Percentiles rank a stretch among this genome's conserved stretches.
Conservation (phyloP, 1,140 invertebrate species). For the Tenebrio molitor region DNA sequence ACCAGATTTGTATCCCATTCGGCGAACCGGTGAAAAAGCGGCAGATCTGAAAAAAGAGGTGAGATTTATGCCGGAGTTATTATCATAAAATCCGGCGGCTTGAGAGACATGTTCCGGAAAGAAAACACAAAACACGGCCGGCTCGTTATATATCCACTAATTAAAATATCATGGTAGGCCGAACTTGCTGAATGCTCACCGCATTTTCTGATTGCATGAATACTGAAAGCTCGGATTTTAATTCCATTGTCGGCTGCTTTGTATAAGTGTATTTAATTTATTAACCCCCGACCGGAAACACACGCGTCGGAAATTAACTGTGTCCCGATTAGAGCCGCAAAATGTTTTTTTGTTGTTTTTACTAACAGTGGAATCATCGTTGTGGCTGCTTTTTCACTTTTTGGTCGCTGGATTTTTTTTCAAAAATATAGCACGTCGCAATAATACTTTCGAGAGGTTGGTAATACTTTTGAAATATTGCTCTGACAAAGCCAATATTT, state of each 20-base stretch:
- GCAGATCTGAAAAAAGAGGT: constrained; percentile 21
- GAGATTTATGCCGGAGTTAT: constrained; percentile 33
- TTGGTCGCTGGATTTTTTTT: too few relatives aligned
- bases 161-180: constrained; percentile 49
- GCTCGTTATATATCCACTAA: constrained; percentile 46
- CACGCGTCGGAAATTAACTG: constrained; percentile 25
- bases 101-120: constrained; percentile 47
- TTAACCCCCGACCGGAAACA: constrained; percentile 39
- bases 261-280: constrained; percentile 45
- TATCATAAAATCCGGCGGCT: constrained; percentile 37
- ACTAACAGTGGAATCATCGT: too few relatives aligned
- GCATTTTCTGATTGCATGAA: constrained; percentile 49
- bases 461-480: too few relatives aligned
- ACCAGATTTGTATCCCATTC: constrained; percentile 28
- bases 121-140: constrained; percentile 42
- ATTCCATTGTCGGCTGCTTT: constrained; percentile 44
- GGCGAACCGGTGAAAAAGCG: constrained; percentile 26
- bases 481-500: too few relatives aligned
- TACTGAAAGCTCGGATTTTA: constrained; percentile 46
- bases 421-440: too few relatives aligned
- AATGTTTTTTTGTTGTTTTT: too few relatives aligned
- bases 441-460: too few relatives aligned
- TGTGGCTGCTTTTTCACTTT: too few relatives aligned
- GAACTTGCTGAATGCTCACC: constrained; percentile 40
- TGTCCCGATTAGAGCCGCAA: neutral